phyloP scores from a whole-genome alignment of 2,888 invertebrate genomes.

The Amblyjoppa proteus region DNA sequence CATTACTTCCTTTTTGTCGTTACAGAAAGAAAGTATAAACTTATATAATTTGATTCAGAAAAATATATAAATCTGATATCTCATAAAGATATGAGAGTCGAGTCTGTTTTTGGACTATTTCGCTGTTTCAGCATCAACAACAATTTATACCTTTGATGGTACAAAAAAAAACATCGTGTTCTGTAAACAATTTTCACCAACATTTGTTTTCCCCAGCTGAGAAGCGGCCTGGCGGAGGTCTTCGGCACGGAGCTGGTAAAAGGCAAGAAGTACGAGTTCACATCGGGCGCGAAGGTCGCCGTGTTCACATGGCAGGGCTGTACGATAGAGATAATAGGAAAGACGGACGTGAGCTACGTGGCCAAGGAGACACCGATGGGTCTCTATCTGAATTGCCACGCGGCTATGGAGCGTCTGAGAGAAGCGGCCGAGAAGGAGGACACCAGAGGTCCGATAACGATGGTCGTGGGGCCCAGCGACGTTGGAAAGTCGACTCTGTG shows the following conservation, averaged over 20 bases:
- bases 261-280: slow-evolving; percentile 96
- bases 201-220: slow-evolving; percentile 87
- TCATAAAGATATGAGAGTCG: too few species aligned
- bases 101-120: too few species aligned
- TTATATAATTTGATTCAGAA: too few species aligned
- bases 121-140: too few species aligned
- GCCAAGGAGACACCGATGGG: slow-evolving; percentile 99
- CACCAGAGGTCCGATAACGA: slow-evolving; percentile 92
- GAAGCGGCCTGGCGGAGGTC: slow-evolving; percentile 96
- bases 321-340: slow-evolving; percentile 93
- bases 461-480: slow-evolving; percentile 97
- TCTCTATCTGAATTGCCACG: slow-evolving; percentile 98
- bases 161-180: not conserved
- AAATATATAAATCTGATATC: too few species aligned
- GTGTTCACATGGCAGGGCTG: slow-evolving; percentile 99
- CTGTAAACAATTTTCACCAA: not conserved
- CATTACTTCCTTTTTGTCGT: too few species aligned
- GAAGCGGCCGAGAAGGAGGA: slow-evolving; percentile 91
- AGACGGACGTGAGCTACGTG: slow-evolving; percentile 96
- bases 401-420: slow-evolving; percentile 96
- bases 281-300: slow-evolving; percentile 96
- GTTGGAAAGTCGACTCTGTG: slow-evolving; percentile 98
- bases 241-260: slow-evolving; percentile 98
- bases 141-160: too few species aligned
- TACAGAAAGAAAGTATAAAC: too few species aligned